A percentile compares a stretch with the other conserved stretches of the same genome.
These are phyloP conservation scores for Diachasma alloeum DNA, from an alignment of 1,140 invertebrate genomes.

Conservation along the genomic window DNA sequence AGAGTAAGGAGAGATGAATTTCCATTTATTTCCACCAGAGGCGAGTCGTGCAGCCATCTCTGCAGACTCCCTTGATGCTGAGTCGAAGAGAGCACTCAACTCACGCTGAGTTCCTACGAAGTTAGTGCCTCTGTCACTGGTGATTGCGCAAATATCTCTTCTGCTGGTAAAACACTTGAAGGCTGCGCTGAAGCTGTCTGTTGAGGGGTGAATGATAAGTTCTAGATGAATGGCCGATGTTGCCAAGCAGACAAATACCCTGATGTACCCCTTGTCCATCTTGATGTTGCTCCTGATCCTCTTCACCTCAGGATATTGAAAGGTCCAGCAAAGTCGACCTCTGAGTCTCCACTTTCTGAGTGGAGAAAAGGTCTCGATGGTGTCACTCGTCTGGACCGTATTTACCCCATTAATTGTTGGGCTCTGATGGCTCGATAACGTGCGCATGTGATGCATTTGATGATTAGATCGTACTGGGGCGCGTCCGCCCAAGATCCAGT, in stretches of 20 bases:
- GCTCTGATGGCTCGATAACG: too few species aligned
- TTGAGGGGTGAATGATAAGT: neutral
- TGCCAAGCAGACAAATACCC: neutral
- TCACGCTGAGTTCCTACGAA: neutral
- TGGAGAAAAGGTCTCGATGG: neutral
- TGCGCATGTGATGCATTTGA: slow-evolving; percentile 1
- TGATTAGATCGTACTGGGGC: too few species aligned
- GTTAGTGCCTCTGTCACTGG: neutral
- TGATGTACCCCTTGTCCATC: neutral
- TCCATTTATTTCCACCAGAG: neutral
- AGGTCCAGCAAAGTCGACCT: neutral
- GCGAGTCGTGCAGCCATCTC: neutral
- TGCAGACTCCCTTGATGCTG: neutral
- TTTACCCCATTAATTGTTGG: neutral
- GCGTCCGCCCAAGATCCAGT: too few species aligned
- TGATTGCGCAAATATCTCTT: neutral
- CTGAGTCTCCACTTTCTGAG: too few species aligned
- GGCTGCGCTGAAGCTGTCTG: neutral
- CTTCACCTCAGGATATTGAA: neutral
- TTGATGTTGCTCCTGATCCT: neutral
- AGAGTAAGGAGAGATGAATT: slow-evolving; percentile 5
- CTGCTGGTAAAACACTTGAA: neutral
- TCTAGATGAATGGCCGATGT: neutral
- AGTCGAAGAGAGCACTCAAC: neutral
- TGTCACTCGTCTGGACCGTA: neutral